Evolutionary conservation across 2,797 vertebrate species (phyloP), one percentile per base, ranked within the genome.

Genomic region (Acanthurus lineatus): DNA sequence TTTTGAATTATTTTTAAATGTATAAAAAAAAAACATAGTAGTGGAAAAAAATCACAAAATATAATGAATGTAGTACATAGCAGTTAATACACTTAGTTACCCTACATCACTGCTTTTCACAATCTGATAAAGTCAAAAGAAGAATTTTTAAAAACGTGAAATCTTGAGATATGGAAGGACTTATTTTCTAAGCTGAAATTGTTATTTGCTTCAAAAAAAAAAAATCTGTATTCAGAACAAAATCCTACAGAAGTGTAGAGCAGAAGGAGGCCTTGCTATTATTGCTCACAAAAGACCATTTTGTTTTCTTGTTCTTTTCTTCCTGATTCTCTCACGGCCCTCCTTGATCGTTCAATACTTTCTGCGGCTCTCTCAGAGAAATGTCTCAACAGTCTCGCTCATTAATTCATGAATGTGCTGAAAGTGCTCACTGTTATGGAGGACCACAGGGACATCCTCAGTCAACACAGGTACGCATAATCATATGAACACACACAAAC

Each of bases 381-480:
- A 76, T 17, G 70, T 73, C 66, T 82, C 72, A 53, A 56, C 78
- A 66, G 72, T 28, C 42, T n/a, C 0, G 49, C 64, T 90, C 79
- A 82, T 82, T 89, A 76, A 87, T 88, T 84, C 73, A 74, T 73
- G 76, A 84, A 79, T 75, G 54, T 32, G 42, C 54, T 19, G 28
- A 79, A 81, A 79, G 71, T 4, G 54, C 28, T 76, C 38, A 49
- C 38, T 52, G 58, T 25, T 72, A 45, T 42, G 59, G 60, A 72
- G 48, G 61, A 59, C 66, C 22, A 17, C 47, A 22, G 61, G 22
- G 44, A 61, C 65, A 63, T 62, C 53, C 9, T 1, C 42, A 35
- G 19, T 12, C 6, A 42, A 51, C 49, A 10, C 65, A 70, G 51
- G 32, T 63, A 56, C 38, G 57, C n/a, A 56, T 2, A 16, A 45